phyloP scores from a whole-genome alignment of 2,888 invertebrate genomes.

The Microplitis manilae region DNA sequence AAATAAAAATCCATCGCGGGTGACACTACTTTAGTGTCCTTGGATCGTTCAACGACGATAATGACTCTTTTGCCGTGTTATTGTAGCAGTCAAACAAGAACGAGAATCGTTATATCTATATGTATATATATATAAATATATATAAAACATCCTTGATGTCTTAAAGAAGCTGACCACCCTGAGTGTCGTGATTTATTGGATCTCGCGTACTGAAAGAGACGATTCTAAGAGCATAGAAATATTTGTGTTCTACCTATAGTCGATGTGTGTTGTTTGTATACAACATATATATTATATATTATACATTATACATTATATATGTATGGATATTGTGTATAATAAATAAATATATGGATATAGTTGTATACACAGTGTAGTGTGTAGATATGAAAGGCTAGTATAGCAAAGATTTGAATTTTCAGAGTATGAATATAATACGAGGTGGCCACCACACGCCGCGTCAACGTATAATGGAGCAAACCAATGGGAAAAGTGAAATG shows the following conservation, averaged over 20 bases:
- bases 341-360: slow-evolving; percentile 8
- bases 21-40: slow-evolving; percentile 15
- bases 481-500: slow-evolving; percentile 67
- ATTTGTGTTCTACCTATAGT: slow-evolving; percentile 52
- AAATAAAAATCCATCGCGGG: not conserved
- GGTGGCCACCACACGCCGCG: slow-evolving; percentile 52
- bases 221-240: slow-evolving; percentile 62
- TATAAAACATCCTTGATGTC: slow-evolving; percentile 29
- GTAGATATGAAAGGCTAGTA: slow-evolving; percentile 1
- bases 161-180: slow-evolving; percentile 61
- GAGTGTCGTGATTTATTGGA: slow-evolving; percentile 63
- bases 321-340: not conserved
- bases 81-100: slow-evolving; percentile 31
- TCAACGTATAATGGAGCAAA: slow-evolving; percentile 59
- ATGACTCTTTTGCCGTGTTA: slow-evolving; percentile 45
- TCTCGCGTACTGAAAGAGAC: slow-evolving; percentile 55
- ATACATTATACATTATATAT: slow-evolving; percentile 8
- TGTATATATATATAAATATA: slow-evolving; percentile 15
- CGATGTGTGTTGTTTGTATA: slow-evolving; percentile 26
- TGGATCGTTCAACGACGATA: slow-evolving; percentile 39
- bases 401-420: not conserved
- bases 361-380: slow-evolving; percentile 5
- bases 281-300: not conserved
- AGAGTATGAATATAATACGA: slow-evolving; percentile 57
- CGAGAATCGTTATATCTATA: slow-evolving; percentile 36